phyloP scores from a whole-genome alignment of 2,113 vertebrate genomes.

The Alethe castanea region DNA sequence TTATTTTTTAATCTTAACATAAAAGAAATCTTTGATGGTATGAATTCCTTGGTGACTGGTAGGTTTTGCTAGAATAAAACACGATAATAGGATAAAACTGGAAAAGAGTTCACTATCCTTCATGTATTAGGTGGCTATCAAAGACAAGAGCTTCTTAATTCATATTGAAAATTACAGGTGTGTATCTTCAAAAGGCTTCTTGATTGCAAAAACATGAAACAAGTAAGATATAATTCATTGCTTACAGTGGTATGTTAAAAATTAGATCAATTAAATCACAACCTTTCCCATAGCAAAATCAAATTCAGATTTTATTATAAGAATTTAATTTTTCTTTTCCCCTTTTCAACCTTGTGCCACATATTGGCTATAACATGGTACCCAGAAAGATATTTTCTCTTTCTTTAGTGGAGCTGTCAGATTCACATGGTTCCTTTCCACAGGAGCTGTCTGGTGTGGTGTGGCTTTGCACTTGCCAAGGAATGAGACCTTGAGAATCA shows the following conservation, averaged over 20 bases:
- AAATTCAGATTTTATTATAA: not conserved
- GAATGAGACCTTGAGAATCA: not conserved
- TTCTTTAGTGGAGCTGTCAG: not conserved
- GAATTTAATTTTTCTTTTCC: not conserved
- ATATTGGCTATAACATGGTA: not conserved
- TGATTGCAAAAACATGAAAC: not conserved
- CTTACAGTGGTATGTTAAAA: not conserved
- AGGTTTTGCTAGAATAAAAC: not conserved
- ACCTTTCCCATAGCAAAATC: not conserved
- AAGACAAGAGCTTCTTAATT: not conserved
- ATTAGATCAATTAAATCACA: not conserved
- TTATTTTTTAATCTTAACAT: not conserved
- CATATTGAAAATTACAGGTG: not conserved
- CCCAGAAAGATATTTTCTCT: not conserved
- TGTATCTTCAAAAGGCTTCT: not conserved
- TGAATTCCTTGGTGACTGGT: not conserved
- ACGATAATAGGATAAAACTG: not conserved
- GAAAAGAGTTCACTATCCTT: not conserved
- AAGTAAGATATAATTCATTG: not conserved
- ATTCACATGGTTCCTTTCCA: not conserved
- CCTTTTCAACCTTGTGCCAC: not conserved
- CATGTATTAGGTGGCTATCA: not conserved
- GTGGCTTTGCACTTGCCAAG: not conserved
- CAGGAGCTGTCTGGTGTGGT: not conserved
- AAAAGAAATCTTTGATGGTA: not conserved